phyloP scores from a whole-genome alignment of 2,888 invertebrate genomes.

The Microplitis deprimator region DNA sequence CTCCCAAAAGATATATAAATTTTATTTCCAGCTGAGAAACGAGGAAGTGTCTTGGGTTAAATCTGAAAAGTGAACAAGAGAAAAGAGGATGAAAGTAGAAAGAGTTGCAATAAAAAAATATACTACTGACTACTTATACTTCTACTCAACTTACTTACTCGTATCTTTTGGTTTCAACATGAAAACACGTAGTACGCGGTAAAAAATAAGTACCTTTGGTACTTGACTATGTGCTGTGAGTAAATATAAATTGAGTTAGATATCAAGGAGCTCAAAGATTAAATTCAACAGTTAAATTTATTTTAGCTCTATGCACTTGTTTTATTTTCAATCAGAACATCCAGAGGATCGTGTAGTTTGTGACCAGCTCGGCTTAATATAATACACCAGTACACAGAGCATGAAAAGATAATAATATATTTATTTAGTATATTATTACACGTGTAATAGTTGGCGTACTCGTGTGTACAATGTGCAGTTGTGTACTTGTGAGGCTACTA shows the following conservation, averaged over 20 bases:
- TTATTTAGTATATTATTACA: too few species aligned
- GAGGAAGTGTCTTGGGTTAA: neutral
- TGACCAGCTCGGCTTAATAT: too few species aligned
- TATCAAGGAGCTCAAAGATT: neutral
- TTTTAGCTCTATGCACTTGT: neutral
- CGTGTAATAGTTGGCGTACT: neutral
- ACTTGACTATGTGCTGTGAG: neutral
- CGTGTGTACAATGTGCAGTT: neutral
- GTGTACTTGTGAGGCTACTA: slow-evolving; percentile 32
- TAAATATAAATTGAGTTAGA: neutral
- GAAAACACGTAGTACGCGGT: slow-evolving; percentile 10
- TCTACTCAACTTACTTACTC: neutral
- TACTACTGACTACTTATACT: neutral
- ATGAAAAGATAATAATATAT: too few species aligned
- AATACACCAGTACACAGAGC: too few species aligned
- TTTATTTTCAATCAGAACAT: too few species aligned
- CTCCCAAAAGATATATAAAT: slow-evolving; percentile 34
- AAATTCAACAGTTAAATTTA: neutral
- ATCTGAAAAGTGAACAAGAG: neutral
- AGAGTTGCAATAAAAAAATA: neutral
- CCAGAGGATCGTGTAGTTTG: too few species aligned
- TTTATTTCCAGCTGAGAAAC: slow-evolving; percentile 29
- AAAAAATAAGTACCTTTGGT: neutral
- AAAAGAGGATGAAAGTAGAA: slow-evolving; percentile 4
- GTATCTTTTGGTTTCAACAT: neutral